These are phyloP conservation scores for Zoanthus gigantus DNA, from an alignment of 92 coral and sea anemone species.

Conservation along the genomic window DNA sequence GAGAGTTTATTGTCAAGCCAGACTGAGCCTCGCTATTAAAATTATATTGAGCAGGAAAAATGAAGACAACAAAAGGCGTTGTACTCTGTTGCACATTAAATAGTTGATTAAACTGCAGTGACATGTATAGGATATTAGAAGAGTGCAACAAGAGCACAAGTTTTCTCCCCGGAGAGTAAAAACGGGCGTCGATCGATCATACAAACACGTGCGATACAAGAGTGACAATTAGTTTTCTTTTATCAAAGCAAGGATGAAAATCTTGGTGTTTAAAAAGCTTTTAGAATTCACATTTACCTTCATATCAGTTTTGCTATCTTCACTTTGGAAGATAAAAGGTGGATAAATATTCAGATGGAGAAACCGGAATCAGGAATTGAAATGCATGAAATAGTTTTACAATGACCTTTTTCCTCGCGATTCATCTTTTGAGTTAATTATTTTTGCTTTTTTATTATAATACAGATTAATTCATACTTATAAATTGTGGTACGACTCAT, in stretches of 20 bases:
- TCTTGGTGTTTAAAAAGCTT: background rate
- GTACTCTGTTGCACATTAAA: background rate
- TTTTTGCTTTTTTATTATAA: no score
- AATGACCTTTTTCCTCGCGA: no score
- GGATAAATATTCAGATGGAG: no score
- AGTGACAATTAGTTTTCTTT: background rate
- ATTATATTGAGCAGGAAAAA: background rate
- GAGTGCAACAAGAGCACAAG: background rate
- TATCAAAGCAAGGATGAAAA: background rate
- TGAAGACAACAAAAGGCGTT: background rate
- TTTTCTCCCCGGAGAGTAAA: background rate
- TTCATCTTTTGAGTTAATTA: no score
- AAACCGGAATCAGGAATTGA: no score
- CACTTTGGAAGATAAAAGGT: no score
- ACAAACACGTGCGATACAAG: background rate
- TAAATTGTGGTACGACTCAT: no score
- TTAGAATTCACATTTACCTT: background rate
- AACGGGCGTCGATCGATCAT: background rate
- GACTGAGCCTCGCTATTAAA: background rate
- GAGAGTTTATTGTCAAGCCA: no score
- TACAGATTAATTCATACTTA: no score
- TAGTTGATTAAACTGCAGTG: background rate
- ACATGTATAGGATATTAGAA: background rate
- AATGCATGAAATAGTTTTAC: no score
- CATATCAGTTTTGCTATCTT: background rate